Base-by-base conservation (phyloP, 64 coral and sea anemone species). In the Actinia tenebrosa region DNA sequence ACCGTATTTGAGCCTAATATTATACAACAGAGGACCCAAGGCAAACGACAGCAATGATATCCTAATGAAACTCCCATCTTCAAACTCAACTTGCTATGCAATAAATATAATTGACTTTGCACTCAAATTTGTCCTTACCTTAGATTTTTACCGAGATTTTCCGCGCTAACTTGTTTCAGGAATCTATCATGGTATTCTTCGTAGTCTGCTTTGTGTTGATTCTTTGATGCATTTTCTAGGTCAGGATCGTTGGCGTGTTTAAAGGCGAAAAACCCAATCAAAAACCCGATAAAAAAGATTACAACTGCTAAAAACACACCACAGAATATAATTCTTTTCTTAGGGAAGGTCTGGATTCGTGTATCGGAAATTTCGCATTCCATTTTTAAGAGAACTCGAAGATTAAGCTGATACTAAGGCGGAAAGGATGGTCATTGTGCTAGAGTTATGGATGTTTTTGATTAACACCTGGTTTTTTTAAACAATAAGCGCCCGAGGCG, bases 241-340 rank as follows among this genome's bases (percentile, higher is more conserved):
- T 60, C 30, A 37, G 30, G 30, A 37, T 37, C 22, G 64, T 63
- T 16, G 15, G 44, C 25, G 14, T 60, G 58, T 37, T 86, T 86
- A 53, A 86, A 56, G 45, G 42, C 83, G 22, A 91, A 91, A 91
- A 84, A 86, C 9, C 89, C 89, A 26, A 91, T 86, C 6, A 91
- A 47, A 79, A 91, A 86, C n/a, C 83, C 89, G 14, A 52, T 47
- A 22, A 20, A 27, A 15, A 83, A 83, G 9, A 83, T 16, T 22
- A 83, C 80, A 83, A 83, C 15, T 42, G 0, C 69, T 14, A 75
- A 30, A 26, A 75, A 30, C 20, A 42, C 27, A 42, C 69, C 69
- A 30, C n/a, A 75, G 9, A 75, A 10, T 10, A 75, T 0, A 15
- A 75, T 75, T 42, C 69, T 75, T 10, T 27, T 75, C 25, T 30